phyloP scores from a whole-genome alignment of 30 jellyfish, hydroid and myxozoan genomes.

The Phacellophora camtschatica region DNA sequence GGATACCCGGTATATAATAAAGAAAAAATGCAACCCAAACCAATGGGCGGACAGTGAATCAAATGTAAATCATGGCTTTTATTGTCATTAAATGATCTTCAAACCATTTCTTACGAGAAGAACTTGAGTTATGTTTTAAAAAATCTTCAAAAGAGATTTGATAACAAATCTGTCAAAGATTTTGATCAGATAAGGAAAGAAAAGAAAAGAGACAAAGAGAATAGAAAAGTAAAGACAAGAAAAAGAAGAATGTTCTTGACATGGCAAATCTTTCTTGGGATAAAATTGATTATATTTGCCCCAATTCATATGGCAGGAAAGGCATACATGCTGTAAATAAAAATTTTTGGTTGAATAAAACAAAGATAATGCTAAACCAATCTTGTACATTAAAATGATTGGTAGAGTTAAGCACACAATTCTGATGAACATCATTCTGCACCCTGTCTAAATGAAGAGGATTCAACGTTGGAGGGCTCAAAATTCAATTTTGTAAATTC shows the following conservation, averaged over 20 bases:
- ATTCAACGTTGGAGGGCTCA: not conserved
- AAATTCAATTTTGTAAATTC: too few species aligned
- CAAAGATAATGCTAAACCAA: not conserved
- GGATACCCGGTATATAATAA: too few species aligned
- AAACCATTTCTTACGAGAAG: conserved; percentile 17
- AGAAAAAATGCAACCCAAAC: not conserved
- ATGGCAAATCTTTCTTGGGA: not conserved
- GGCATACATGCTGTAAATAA: not conserved
- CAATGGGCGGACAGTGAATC: not conserved
- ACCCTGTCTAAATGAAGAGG: not conserved
- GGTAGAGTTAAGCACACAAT: not conserved
- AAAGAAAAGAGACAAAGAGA: not conserved
- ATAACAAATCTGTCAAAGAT: not conserved
- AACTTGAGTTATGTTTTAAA: conserved; percentile 14
- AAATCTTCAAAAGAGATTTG: conserved; percentile 10
- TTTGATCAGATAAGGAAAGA: not conserved
- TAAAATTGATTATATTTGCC: not conserved
- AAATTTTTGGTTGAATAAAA: not conserved
- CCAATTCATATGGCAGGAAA: conserved; percentile 6
- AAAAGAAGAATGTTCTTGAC: conserved; percentile 1
- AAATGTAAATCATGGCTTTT: not conserved
- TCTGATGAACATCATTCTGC: not conserved
- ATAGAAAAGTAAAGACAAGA: conserved; percentile 6
- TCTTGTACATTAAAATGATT: not conserved
- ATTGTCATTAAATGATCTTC: conserved; percentile 12